phyloP scores from a whole-genome alignment of 37 sponge, comb jelly and placozoan genomes.

The Cladorhizidae sp. region DNA sequence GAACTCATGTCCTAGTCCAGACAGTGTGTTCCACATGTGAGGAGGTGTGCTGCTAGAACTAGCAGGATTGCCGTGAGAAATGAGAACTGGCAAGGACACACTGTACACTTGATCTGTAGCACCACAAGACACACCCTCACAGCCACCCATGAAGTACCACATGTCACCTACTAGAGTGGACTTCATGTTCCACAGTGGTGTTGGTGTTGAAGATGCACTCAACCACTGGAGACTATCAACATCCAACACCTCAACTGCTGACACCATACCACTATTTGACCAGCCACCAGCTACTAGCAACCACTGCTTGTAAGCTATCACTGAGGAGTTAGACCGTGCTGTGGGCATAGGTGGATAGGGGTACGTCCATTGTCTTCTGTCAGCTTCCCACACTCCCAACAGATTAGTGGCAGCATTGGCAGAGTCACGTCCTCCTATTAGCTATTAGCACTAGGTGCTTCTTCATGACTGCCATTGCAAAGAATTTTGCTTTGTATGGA shows the following conservation, averaged over 20 bases:
- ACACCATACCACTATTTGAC: background rate
- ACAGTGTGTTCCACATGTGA: constrained; percentile 1
- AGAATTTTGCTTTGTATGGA: background rate
- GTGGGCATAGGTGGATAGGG: constrained; percentile 22
- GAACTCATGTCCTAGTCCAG: background rate
- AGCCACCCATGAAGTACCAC: constrained; percentile 2
- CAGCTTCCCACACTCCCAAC: background rate
- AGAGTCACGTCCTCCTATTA: background rate
- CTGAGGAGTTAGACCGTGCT: background rate
- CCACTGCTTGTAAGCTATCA: background rate
- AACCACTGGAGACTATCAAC: background rate
- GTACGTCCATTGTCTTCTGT: background rate
- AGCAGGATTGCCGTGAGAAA: too few relatives aligned
- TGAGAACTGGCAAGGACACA: background rate
- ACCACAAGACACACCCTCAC: too few relatives aligned
- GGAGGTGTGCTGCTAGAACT: background rate
- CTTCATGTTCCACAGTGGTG: background rate
- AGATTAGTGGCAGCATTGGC: background rate
- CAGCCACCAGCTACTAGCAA: constrained; percentile 6
- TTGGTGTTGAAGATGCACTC: background rate
- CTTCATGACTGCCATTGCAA: constrained; percentile 16
- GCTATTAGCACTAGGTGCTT: background rate
- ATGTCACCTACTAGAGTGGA: background rate
- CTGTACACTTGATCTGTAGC: background rate
- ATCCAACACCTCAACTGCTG: constrained; percentile 2